Evolutionary conservation across 2,888 invertebrate genomes (phyloP), one percentile per base, ranked within the genome.

Genomic region (Argyra leucocephala): DNA sequence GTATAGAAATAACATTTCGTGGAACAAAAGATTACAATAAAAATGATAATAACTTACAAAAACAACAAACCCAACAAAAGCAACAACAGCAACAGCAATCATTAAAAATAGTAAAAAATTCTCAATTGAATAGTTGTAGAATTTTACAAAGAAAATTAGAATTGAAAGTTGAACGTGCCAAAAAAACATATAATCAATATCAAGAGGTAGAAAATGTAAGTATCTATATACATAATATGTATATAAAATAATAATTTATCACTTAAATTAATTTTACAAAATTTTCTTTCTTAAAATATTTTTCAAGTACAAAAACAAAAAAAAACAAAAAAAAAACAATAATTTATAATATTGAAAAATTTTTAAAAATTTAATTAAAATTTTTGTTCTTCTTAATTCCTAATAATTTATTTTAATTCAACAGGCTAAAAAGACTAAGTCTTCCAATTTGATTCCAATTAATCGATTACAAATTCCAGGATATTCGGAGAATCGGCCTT

Each of bases 151-250:
- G 80, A 57, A 80, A 80, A 69, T 70, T 80, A 57, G 80, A 80
- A 67, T 70, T 80, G 26, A 80, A 80, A 74, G 80, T 80, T 67
- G 80, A 80, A 69, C 76, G 78, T 61, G 80, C 80, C 36, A 78
- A 78, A 70, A 74, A 76, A 65, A 79, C 77, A 67, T 79, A 79
- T 65, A 76, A 72, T 61, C 76, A 79, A 68, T 75, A 75, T 68
- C 77, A 77, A 67, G 76, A 76, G 63, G 74, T 76, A 67, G 24
- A 59, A 23, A 59, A 59, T 24, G 59, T 59, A 23, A 58, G 22
- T 22, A n/a, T 67, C 67, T 63, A 68, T 67, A 61, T 31, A 10
- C 12, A 6, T 2, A 31, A 31, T 31, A 31, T 31, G 31, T 31
- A 31, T 12, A 31, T 6, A 31, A 31, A 4, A 31, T 31, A 31